Evolutionary conservation across 2,113 vertebrate species (phyloP), one percentile per base, ranked within the genome.

Genomic region (Corydoras sp.): DNA sequence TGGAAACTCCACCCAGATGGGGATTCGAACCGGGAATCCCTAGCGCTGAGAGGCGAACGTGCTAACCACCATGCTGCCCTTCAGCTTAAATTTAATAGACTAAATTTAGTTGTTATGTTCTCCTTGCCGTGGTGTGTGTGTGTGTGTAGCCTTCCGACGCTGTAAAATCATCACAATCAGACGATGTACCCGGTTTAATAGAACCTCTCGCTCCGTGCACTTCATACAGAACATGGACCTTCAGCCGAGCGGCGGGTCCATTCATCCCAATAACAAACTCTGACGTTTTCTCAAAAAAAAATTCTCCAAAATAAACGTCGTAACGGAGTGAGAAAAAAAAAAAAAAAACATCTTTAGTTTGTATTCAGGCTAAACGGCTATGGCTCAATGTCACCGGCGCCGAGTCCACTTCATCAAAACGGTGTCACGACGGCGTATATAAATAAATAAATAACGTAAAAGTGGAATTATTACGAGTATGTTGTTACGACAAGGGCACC

Each of bases 391-490:
- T 59, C 29, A 69, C 54, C 18, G 30, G 10, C 14, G 10, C 29
- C 29, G 31, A 14, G 9, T 51, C 29, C 15, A 14, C 56, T 65
- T 62, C 68, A 62, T 69, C 66, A 80, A 48, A 55, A 60, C 14
- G 10, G 50, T 53, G 53, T 62, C 63, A 81, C 71, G 69, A 80
- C 65, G 24, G 71, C 65, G 2, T 24, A 24, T 24, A 24, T 24
- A 24, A 24, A 24, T 24, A 24, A 24, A 24, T 24, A 24, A 24
- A 24, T 24, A 24, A 24, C 18, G 18, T 24, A 2, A 24, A 71
- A 62, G 62, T 48, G 68, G 77, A 85, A 82, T 79, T 49, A 80
- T 83, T 82, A 68, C 75, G 83, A 80, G 79, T 85, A 84, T 81
- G 79, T 85, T 79, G 65, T 14, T 50, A 63, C 74, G 80, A 79